Evolutionary conservation across 1,140 invertebrate species (phyloP).

Genomic region (Neodiprion lecontei): DNA sequence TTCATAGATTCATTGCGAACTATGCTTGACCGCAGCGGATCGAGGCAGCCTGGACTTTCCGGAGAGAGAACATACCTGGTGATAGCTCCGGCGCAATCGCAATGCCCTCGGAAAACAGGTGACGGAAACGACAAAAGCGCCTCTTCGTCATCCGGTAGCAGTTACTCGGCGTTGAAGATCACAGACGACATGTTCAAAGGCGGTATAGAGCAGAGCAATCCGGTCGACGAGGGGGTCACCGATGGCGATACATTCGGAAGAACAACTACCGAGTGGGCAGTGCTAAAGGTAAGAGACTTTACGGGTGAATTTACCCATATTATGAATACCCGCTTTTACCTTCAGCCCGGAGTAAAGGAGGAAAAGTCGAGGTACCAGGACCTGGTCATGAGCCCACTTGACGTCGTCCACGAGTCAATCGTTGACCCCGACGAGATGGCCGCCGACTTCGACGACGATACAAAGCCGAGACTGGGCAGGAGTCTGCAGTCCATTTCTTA

Average conservation of each 20-base stretch:
- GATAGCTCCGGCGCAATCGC: background rate
- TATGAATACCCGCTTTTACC: background rate
- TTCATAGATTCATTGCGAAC: slow-evolving; percentile 1
- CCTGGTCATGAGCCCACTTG: background rate
- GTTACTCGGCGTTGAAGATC: slow-evolving; percentile 42
- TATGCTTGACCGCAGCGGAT: slow-evolving; percentile 2
- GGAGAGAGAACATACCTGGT: slow-evolving; percentile 10
- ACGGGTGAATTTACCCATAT: background rate
- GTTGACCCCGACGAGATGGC: slow-evolving; percentile 38
- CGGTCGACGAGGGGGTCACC: slow-evolving; percentile 22
- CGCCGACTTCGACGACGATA: slow-evolving; percentile 38
- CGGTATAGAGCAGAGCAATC: slow-evolving; percentile 38
- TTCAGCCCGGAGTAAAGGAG: background rate
- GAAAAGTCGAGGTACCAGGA: background rate
- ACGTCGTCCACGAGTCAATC: slow-evolving; percentile 36
- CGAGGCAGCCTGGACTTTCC: background rate
- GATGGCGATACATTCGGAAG: slow-evolving; percentile 11
- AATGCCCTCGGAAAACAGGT: background rate
- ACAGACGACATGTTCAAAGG: slow-evolving; percentile 48
- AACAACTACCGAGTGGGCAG: slow-evolving; percentile 27
- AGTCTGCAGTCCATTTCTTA: background rate
- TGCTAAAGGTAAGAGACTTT: slow-evolving; percentile 20
- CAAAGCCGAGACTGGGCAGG: slow-evolving; percentile 35
- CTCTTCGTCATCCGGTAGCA: slow-evolving; percentile 32
- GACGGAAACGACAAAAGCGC: background rate